Evolutionary conservation across 2,888 invertebrate species (phyloP), one percentile per base, ranked within the genome.

Genomic region (Megalurothrips usitatus): DNA sequence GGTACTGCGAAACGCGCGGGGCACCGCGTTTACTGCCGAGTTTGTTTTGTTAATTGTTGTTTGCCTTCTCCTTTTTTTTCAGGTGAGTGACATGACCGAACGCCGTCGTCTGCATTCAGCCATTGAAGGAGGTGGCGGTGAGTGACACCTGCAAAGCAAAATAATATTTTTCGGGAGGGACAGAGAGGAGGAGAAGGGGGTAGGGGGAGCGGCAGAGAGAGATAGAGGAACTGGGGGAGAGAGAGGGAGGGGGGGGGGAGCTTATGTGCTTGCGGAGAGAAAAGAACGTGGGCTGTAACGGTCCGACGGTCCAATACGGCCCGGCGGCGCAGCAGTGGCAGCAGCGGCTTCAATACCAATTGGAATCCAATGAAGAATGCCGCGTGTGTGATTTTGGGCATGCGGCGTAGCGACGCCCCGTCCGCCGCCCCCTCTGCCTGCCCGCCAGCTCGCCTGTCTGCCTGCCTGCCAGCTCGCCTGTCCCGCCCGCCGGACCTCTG

Each of bases 1-100:
- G n/a, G n/a, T 43, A 43, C 34, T 43, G 34, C 34, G 34, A 43
- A 43, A n/a, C n/a, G n/a, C n/a, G n/a, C n/a, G n/a, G n/a, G 3
- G 34, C 34, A 2, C 34, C 34, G 34, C 34, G 34, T 43, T 43
- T 43, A 43, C 34, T 43, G 34, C 34, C 34, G 34, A 43, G 34
- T 75, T 75, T 75, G 68, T 75, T 75, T 75, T 75, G 68, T 75
- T 75, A 75, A 75, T 75, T 75, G 68, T 75, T 75, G 68, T 75
- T 75, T 75, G n/a, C 26, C 26, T 75, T n/a, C n/a, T n/a, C n/a
- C n/a, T n/a, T n/a, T n/a, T 75, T 68, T 75, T 75, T 11, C 68
- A 75, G 68, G 68, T 75, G 68, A 75, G 68, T 17, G 58, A 58
- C 58, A 75, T 58, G 58, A 58, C 6, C 58, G 58, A 14, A 6